Base-by-base conservation (phyloP, 2,113 vertebrate genomes). In the Collichthys lucidus region DNA sequence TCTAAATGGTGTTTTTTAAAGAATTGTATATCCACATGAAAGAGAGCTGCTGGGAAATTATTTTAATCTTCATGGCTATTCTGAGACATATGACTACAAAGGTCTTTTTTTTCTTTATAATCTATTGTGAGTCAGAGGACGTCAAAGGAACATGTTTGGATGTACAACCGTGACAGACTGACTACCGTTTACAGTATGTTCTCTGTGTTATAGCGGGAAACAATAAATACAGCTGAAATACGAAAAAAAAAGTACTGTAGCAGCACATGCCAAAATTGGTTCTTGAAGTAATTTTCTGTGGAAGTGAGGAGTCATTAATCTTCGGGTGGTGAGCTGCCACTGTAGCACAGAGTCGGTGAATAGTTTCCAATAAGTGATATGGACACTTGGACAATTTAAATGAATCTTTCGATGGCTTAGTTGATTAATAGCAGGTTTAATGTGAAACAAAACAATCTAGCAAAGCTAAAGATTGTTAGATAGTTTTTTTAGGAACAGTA, bases 261-360 rank as follows among this genome's bases (percentile, higher is more conserved):
- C 68, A 80, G 50, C 67, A 79, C n/a, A 67, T 74, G 66, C 26
- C 40, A 56, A 57, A 72, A 50, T 70, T 53, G 44, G 40, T 57
- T 75, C 50, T 64, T 74, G 59, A 77, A 80, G 60, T 60, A 47
- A 76, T 69, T 3, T 52, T 2, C 56, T 52, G 20, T 55, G 53
- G 67, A 66, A 40, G 70, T 55, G 20, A 61, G 15, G 22, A 83
- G 42, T 72, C 24, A 52, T 75, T 29, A 47, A 72, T 76, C 55
- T 68, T 46, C 7, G 22, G 12, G 67, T 72, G 64, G 47, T 49
- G 55, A 68, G 49, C 47, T 64, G 62, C 19, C 0, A 61, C 20
- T 26, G 47, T 1, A 66, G 22, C 29, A 10, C 40, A 55, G n/a
- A 56, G 26, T 29, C 16, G 26, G 53, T 44, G 22, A 81, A 16